These are phyloP conservation scores for Drosophila nigromelanica DNA, from an alignment of 1,140 invertebrate genomes.

Conservation along the genomic window DNA sequence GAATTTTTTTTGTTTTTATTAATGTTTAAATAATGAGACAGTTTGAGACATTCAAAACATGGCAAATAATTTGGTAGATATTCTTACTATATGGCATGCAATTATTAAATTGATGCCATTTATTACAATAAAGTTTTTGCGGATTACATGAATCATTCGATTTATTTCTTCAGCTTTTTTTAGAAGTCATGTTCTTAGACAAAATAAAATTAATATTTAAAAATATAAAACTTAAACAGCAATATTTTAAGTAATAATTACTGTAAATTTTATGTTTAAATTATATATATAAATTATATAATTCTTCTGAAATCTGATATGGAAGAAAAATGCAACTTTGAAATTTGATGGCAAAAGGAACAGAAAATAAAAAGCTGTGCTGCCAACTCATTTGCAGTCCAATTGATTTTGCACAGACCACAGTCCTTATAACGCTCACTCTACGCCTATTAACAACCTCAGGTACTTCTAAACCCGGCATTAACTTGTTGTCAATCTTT, in stretches of 20 bases:
- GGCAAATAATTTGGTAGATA: too few species aligned
- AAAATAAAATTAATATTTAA: too few species aligned
- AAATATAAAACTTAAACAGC: too few species aligned
- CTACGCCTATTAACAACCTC: conserved; percentile 13
- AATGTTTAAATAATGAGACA: too few species aligned
- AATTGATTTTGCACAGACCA: not conserved
- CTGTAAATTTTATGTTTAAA: not conserved
- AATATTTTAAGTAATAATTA: too few species aligned
- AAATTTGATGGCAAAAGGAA: not conserved
- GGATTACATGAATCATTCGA: too few species aligned
- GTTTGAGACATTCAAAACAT: too few species aligned
- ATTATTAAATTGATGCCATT: too few species aligned
- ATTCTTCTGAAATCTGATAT: not conserved
- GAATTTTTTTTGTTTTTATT: not conserved
- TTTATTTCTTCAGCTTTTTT: too few species aligned
- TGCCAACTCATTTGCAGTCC: not conserved
- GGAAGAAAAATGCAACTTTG: too few species aligned
- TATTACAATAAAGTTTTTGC: too few species aligned
- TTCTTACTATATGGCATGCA: too few species aligned
- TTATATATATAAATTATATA: not conserved
- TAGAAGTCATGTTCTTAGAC: not conserved
- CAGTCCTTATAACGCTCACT: conserved; percentile 12
- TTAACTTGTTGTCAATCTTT: conserved; percentile 51
- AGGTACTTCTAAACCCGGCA: conserved; percentile 23
- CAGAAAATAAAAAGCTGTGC: not conserved